These are phyloP conservation scores for Peromyscus maniculatus DNA, from an alignment of 2,113 vertebrate genomes.

Conservation along the genomic window DNA sequence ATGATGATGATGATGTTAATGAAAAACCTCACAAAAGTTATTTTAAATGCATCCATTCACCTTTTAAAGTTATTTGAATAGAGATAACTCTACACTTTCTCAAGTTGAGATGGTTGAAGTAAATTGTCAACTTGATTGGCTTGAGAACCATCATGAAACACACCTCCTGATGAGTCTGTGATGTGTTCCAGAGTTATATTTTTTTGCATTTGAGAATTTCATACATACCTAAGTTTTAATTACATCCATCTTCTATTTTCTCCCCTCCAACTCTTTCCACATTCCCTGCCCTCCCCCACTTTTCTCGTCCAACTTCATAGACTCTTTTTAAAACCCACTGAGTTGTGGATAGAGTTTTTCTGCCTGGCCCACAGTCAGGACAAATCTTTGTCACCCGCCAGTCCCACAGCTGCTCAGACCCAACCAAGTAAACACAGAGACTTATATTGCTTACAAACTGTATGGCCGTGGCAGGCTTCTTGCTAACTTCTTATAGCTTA, in stretches of 20 bases:
- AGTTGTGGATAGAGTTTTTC: no score
- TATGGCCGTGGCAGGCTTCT: no score
- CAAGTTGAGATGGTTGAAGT: neutral
- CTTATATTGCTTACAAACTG: no score
- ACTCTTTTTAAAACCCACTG: neutral
- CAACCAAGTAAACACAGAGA: no score
- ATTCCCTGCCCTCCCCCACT: neutral
- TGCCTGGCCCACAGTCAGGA: no score
- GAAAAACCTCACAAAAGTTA: neutral
- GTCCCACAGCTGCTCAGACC: no score
- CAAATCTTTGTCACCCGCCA: no score
- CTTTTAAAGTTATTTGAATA: conserved; percentile 49
- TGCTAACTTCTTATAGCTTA: no score
- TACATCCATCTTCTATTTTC: neutral
- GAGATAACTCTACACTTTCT: neutral
- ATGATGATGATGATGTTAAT: conserved; percentile 27
- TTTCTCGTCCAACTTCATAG: neutral
- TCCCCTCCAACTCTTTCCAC: neutral
- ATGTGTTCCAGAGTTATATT: no score
- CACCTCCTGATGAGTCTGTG: neutral
- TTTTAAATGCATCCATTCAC: neutral
- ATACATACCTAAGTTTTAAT: neutral
- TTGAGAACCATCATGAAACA: neutral
- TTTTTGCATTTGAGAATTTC: neutral
- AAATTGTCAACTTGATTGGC: neutral